Evolutionary conservation across 35 echinoderm and acorn worm species (phyloP), one percentile per base, ranked within the genome.

Genomic region (Chiridota heheva): DNA sequence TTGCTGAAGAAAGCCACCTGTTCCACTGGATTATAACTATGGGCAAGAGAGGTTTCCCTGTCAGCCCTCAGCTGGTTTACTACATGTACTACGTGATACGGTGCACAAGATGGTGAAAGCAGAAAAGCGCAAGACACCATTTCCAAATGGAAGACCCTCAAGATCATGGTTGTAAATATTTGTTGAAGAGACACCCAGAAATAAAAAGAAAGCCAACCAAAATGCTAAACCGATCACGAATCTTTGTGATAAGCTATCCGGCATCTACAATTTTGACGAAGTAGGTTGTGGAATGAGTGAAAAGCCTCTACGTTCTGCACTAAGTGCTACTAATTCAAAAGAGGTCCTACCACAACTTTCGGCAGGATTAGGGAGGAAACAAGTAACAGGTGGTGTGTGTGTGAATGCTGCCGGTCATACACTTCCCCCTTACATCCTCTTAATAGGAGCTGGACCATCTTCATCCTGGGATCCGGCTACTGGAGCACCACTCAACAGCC

Each of bases 391-490:
- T 27, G 37, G 37, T 18, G 36, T 48, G 24, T 73, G 70, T 73
- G 22, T 35, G 22, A 73, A 73, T 73, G 70, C 70, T 43, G 3
- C 2, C 20, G 70, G 70, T 1, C 16, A 48, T 7, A 22, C 36
- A 20, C 37, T 73, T 5, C 70, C 70, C 1, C 70, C 70, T 27
- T 73, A 42, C 45, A 1, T 44, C 37, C 36, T 73, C 36, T 73
- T 73, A 43, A 28, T 32, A 35, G 63, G 63, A 30, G 5, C 5
- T 34, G 32, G 16, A 1, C 5, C 70, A 53, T 43, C 38, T 20
- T 73, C 70, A 73, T n/a, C n/a, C n/a, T 73, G 70, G 70, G 44
- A 73, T 24, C 70, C 70, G 15, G 17, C 45, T 6, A 42, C 70
- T 47, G 70, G 70, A 29, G 70, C 38, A 73, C 38, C 44, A 1